Conservation (phyloP, 2,113 vertebrate genomes). For the Cryptotis parvus region DNA sequence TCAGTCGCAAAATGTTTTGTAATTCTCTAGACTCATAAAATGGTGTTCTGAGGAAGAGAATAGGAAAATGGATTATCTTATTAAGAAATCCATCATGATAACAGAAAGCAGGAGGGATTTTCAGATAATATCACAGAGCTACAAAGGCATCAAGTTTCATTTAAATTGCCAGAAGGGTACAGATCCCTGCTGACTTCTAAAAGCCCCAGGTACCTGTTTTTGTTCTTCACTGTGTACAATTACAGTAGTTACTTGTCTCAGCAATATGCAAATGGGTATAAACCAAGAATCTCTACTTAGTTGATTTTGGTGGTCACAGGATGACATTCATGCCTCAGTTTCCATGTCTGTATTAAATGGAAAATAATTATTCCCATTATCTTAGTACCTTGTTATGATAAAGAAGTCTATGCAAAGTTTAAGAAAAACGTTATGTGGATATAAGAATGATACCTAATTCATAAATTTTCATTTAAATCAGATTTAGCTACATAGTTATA, state of each 20-base stretch:
- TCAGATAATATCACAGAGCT: conserved; percentile 69
- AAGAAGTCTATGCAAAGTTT: not conserved
- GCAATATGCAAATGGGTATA: not conserved
- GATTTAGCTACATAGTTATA: not conserved
- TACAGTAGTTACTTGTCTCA: not conserved
- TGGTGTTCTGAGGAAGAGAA: conserved; percentile 54
- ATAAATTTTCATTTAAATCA: conserved; percentile 19
- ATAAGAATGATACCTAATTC: conserved; percentile 49
- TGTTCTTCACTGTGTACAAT: not conserved
- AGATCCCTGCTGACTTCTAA: not conserved
- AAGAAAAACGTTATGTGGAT: not conserved
- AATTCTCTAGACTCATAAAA: conserved; percentile 62
- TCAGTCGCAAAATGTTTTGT: conserved; percentile 49
- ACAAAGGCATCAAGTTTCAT: conserved; percentile 71
- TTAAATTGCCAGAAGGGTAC: conserved; percentile 22
- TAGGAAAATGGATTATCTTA: not conserved
- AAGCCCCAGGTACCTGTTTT: not conserved
- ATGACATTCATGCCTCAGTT: not conserved
- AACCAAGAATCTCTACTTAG: not conserved
- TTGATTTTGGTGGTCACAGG: not conserved
- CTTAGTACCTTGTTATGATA: not conserved
- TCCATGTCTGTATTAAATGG: not conserved
- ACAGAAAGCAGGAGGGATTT: conserved; percentile 60
- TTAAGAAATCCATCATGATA: conserved; percentile 64
- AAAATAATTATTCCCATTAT: not conserved